Evolutionary conservation across 2,888 invertebrate genomes (phyloP), one percentile per base, ranked within the genome.

Genomic region (Saturnia japonica): DNA sequence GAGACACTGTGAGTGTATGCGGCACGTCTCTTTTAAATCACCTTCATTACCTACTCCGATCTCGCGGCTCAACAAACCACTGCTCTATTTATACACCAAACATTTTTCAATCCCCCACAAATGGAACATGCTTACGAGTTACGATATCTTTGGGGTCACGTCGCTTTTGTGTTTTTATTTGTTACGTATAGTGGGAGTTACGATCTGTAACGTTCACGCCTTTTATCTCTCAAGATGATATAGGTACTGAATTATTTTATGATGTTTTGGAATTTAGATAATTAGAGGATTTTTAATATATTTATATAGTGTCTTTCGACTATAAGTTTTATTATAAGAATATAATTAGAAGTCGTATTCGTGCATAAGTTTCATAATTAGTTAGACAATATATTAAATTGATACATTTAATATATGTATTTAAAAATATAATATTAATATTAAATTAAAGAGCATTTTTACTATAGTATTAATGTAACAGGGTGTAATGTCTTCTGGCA

Each of bases 11-110:
- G 77, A 68, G 72, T 74, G 76, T 77, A 76, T 76, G 73, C 68
- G 78, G 80, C 84, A 85, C 88, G 86, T 88, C 78, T 79, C 78
- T 75, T 76, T 82, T 81, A 88, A 85, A 89, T 88, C 82, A 81
- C 87, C 75, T 75, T 77, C 85, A 87, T 89, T 86, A 85, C 82
- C 77, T 75, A 77, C 72, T 75, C 80, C 80, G 81, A 85, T 83
- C 80, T 82, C 76, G 80, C 72, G 82, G 82, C 82, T 83, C 81
- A 82, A 77, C 81, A 80, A 78, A 78, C 81, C 78, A 72, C 77
- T 67, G 72, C 74, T 72, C 73, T 76, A 73, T 75, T 74, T 74
- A 74, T 78, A 78, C 70, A 78, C 76, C 76, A 74, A 75, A 82
- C 75, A 83, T 85, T 80, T 84, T 82, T 84, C 85, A 84, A 82